Evolutionary conservation across 2,797 vertebrate species (phyloP), one percentile per base, ranked within the genome.

Genomic region (Sardinella longiceps): DNA sequence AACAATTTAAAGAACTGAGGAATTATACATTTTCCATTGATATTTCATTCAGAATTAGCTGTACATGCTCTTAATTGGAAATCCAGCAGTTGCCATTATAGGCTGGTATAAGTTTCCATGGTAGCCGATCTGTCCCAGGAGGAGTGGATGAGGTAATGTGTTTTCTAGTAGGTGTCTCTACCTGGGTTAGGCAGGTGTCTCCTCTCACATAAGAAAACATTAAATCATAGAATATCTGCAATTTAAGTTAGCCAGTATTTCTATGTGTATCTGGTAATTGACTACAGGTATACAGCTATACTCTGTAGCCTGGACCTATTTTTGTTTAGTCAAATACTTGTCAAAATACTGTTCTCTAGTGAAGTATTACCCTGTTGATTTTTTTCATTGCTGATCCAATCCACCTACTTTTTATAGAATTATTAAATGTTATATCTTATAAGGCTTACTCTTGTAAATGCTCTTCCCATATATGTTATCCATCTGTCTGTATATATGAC

Each of bases 101-200:
- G 18, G 66, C 5, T 82, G 91, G 97, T 89, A 96, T 74, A 18
- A 74, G 95, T 93, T 95, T 97, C 93, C 97, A 97, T 1, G 96
- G 96, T 89, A 43, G 43, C 43, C 43, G 2, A 97, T 18, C 15
- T 37, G 33, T 74, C 66, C 66, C 33, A 74, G 66, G 30, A 15
- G 66, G 66, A 15, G 0, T 14, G 63, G 63, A 25, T 74, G 66
- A 74, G 66, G 66, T 74, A 18, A 74, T 74, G 30, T 74, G 66
- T 74, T 74, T 74, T 20, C 66, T 37, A 39, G 15, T 56, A 56
- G 10, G 48, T 2, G 14, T 74, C 3, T 74, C 30, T 74, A 74
- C 37, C 66, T 15, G 30, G 30, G 30, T 20, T 74, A 20, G 30
- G 33, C 4, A 11, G 30, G 66, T 74, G 20, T 74, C 5, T 37